A percentile compares a stretch with the other conserved stretches of the same genome.
phyloP scores from a whole-genome alignment of 2,113 vertebrate genomes.

The Pipra filicauda region DNA sequence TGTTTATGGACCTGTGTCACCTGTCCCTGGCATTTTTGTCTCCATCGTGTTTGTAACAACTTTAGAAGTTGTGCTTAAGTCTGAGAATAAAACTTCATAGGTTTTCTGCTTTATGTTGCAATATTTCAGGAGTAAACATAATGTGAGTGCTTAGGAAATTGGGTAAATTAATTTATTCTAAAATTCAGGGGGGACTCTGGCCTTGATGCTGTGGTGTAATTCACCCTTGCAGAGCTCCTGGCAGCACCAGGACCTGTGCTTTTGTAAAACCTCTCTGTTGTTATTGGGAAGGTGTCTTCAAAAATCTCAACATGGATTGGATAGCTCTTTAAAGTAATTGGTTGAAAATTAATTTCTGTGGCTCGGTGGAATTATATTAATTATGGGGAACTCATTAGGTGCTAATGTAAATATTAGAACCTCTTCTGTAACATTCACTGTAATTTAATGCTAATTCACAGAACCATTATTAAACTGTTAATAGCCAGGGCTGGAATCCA shows the following conservation, averaged over 20 bases:
- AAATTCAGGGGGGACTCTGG: background rate
- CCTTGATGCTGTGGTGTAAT: background rate
- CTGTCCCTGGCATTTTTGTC: background rate
- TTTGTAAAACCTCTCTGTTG: background rate
- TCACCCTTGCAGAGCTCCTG: background rate
- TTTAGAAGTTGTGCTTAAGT: background rate
- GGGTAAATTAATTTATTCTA: background rate
- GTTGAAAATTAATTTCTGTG: background rate
- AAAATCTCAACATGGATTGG: background rate
- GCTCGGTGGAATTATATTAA: background rate
- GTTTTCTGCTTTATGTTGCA: background rate
- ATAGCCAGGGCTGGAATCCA: background rate
- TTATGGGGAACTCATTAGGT: background rate
- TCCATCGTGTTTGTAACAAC: background rate
- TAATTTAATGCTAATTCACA: conserved; percentile 38
- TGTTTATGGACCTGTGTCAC: background rate
- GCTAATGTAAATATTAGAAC: conserved; percentile 10
- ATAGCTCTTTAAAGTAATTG: background rate
- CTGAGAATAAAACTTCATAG: fast-evolving
- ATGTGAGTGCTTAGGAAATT: background rate
- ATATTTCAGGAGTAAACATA: background rate
- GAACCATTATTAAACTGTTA: background rate
- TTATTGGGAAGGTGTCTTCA: background rate
- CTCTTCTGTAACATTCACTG: background rate
- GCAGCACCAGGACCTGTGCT: background rate